Conservation (phyloP, 2,113 vertebrate genomes). For the Fregata magnificens region DNA sequence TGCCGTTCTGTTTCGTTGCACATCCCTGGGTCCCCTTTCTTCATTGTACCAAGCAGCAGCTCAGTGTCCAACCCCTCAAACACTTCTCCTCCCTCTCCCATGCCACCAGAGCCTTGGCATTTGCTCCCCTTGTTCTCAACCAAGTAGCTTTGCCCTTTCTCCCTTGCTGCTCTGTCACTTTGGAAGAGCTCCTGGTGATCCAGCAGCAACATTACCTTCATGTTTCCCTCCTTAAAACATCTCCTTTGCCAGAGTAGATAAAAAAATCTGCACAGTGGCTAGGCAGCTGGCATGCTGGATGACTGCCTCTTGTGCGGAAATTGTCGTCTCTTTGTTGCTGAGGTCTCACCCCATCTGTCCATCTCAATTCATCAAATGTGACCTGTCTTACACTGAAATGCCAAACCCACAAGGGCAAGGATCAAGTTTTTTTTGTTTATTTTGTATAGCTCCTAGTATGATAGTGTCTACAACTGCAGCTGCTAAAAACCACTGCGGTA, state of each 20-base stretch:
- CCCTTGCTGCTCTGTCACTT: neutral
- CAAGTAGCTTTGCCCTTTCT: neutral
- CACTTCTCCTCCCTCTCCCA: neutral
- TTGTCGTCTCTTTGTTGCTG: neutral
- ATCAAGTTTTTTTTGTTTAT: neutral
- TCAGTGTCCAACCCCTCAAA: neutral
- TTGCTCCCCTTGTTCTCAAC: neutral
- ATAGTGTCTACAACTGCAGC: neutral
- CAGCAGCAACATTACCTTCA: neutral
- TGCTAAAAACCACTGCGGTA: neutral
- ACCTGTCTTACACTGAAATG: neutral
- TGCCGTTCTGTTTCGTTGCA: rapidly evolving
- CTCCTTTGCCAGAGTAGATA: neutral
- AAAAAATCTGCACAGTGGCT: neutral
- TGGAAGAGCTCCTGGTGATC: neutral
- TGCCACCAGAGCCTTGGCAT: neutral
- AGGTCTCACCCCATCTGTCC: neutral
- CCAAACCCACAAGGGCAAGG: neutral
- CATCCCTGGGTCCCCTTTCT: neutral
- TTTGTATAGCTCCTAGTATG: neutral
- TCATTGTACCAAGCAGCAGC: neutral
- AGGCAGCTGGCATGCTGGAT: neutral
- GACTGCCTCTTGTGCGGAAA: neutral
- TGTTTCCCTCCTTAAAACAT: neutral
- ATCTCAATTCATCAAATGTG: neutral